Evolutionary conservation across 1,140 invertebrate species (phyloP), one percentile per base, ranked within the genome.

Genomic region (Drosophila santomea): DNA sequence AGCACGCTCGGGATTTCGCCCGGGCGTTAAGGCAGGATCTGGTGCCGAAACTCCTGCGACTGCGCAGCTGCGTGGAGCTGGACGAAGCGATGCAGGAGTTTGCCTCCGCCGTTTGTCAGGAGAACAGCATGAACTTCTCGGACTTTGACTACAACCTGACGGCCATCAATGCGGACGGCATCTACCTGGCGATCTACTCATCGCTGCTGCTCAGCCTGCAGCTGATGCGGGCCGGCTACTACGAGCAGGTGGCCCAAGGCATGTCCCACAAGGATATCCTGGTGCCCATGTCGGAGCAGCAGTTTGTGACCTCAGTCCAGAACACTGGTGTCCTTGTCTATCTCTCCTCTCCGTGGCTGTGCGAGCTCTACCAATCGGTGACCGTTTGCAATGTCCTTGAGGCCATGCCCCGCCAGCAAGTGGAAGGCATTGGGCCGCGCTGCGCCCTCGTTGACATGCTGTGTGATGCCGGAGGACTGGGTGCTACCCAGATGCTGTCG

Each of bases 111-210:
- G 98, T 98, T 86, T 98, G 97, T 93, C 95, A 98, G 93, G 96
- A 97, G 95, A 95, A 95, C 93, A 55, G 93, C 93, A 85, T 90
- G 78, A 93, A 85, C 35, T 91, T 83, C 50, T 92, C 86, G 11
- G 91, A 92, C 38, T 92, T 48, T 92, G 94, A 93, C 93, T 94
- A 62, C 93, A 94, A 66, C 93, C 93, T 95, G 3, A 97, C 96
- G 23, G 97, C 98, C 47, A 96, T 98, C 93, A 99, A 99, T 93
- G 97, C 97, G 20, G 98, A 99, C 93, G 97, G 97, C 51, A 97
- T 99, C 51, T 99, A 99, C 92, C 93, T 98, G 55, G 96, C 97
- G 1, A 97, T 97, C 1, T 98, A 98, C 88, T 95, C 96, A 2
- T 96, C 96, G 2, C 93, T 99, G 17, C 92, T 97, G 38, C 93